Evolutionary conservation across 1,140 invertebrate genomes (phyloP), one percentile per base, ranked within the genome.

Genomic region (Tribolium madens): DNA sequence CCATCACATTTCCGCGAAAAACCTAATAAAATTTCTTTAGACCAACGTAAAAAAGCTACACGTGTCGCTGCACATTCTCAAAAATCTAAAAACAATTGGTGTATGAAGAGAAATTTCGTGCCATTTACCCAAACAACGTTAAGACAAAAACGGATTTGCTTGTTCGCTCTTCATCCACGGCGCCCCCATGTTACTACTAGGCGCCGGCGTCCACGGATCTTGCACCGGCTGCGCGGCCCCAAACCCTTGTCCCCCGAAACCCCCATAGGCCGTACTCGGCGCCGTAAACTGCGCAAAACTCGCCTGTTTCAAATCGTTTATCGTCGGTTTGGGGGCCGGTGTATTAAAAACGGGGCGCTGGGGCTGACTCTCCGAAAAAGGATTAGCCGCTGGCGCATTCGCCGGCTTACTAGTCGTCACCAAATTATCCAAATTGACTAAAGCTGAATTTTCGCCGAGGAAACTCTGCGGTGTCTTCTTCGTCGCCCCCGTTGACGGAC

Each of bases 381-480:
- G 88, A 83, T 89, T 89, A 2, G 82, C 81, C 0, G 80, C 77
- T 10, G 78, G 76, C 21, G 82, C 79, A 48, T 81, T 84, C 31
- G 78, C 53, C 10, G 81, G 82, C 80, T 86, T 86, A 79, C 79
- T 81, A 57, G 81, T 77, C 13, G 94, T 95, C 76, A 98, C 94
- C 83, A 98, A 90, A 88, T 97, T 96, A 87, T 98, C 97, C 83
- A 98, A 89, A 90, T 98, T 98, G 47, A 98, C 97, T 75, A 98
- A 90, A 79, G 92, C 91, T 14, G 95, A 96, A 87, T 98, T 98
- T 87, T 98, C 95, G 13, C 97, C 97, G 4, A 98, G 90, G 87
- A 98, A 98, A 80, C 92, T 92, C 80, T 96, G 95, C 5, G 97
- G 96, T 71, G 95, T 96, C 86, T 96, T 97, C 85, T 94, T 93